A percentile compares a stretch with the other conserved stretches of the same genome.
These are phyloP conservation scores for Bombus confusus DNA, from an alignment of 1,140 invertebrate genomes.

Conservation along the genomic window DNA sequence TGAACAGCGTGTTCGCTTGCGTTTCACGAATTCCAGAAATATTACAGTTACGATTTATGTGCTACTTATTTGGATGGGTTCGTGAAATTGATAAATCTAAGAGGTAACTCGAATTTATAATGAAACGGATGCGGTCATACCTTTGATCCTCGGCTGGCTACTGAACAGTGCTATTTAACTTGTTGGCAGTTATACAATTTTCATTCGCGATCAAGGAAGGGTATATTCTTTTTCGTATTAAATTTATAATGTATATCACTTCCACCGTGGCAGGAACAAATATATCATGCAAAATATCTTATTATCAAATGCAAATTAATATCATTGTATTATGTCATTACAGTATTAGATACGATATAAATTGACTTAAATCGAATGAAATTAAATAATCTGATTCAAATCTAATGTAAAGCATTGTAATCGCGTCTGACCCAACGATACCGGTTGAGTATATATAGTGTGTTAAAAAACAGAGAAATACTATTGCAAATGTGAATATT, in stretches of 20 bases:
- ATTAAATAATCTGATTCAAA: no score
- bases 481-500: not conserved
- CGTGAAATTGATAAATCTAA: not conserved
- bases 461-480: not conserved
- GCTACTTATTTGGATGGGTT: not conserved
- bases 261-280: no score
- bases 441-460: not conserved
- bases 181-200: not conserved
- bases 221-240: no score
- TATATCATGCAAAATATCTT: no score
- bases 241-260: no score
- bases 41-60: not conserved
- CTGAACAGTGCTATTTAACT: no score
- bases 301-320: no score
- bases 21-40: not conserved
- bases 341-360: not conserved
- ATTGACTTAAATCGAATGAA: not conserved
- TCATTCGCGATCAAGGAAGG: not conserved
- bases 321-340: no score
- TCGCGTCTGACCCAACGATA: no score
- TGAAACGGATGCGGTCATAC: not conserved
- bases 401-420: no score
- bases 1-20: no score
- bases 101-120: not conserved
- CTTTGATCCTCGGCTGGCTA: no score